These are phyloP conservation scores for Bombycilla garrulus DNA, from an alignment of 2,113 vertebrate species.

Conservation along the genomic window DNA sequence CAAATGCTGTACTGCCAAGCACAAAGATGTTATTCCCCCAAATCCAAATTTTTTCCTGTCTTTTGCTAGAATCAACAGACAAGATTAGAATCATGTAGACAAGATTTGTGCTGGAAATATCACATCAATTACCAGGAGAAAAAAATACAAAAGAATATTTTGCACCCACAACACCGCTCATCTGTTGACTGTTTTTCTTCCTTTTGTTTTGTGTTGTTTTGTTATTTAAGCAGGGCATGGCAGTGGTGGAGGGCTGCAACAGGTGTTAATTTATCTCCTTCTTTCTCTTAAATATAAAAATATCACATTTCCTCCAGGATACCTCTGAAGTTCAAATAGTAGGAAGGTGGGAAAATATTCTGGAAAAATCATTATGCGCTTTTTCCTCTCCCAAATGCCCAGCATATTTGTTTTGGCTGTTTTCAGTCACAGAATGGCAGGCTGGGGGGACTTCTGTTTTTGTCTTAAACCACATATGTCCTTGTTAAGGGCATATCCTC, in stretches of 20 bases:
- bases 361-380: not conserved
- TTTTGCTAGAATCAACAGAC: not conserved
- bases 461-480: not conserved
- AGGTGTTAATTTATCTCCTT: not conserved
- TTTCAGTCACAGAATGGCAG: not conserved
- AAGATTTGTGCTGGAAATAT: not conserved
- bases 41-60: not conserved
- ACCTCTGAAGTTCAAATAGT: not conserved
- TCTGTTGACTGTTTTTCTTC: not conserved
- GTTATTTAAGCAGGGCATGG: too few species aligned
- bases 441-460: not conserved
- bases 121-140: not conserved
- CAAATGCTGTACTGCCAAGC: not conserved
- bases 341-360: not conserved
- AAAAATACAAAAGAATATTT: not conserved
- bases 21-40: not conserved
- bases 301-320: not conserved
- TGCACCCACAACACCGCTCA: not conserved
- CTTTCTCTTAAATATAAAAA: not conserved
- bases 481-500: not conserved
- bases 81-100: accelerated
- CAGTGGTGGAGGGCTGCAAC: not conserved
- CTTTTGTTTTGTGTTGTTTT: too few species aligned
- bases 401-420: not conserved
- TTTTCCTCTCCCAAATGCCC: not conserved